Evolutionary conservation across 2,797 vertebrate genomes (phyloP), one percentile per base, ranked within the genome.

Genomic region (Falco novaeseelandiae): DNA sequence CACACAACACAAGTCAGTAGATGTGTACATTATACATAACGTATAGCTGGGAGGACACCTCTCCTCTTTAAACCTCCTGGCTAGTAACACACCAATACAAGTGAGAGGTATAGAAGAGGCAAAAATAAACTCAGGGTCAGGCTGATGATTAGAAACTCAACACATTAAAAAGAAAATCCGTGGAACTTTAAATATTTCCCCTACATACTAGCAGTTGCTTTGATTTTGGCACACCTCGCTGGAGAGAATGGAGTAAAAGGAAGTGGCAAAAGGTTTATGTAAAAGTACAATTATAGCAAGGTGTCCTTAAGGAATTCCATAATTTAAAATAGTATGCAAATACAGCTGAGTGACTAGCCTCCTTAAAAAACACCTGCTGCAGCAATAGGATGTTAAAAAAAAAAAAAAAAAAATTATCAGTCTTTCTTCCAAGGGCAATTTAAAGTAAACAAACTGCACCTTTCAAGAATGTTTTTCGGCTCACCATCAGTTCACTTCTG

Each of bases 21-120:
- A 40, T 3, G 8, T 10, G n/a, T 30, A 54, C 14, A 14, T 25
- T 9, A 59, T 1, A 65, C 4, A 40, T 3, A 36, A 61, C 0
- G 0, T 4, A 57, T 3, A 82, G 23, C 30, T 72, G n/a, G 42
- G 14, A 77, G 51, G 71, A 91, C 76, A 82, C 23, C 12, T 83
- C 51, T 86, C 22, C 62, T 78, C 65, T 58, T 61, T 65, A 44
- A 62, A 16, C 8, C 8, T 71, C 26, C 42, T 42, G 23, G 6
- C 8, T 88, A 40, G 58, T 30, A 42, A 71, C 17, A 59, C 15
- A 74, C 5, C 30, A 62, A 40, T 49, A 69, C 16, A 84, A 74
- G 26, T 6, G 36, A 55, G 27, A 55, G 8, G n/a, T 11, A 83
- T 0, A 70, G 23, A 66, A 81, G 30, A 83, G 38, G 34, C 12